These are phyloP conservation scores for Euplexia lucipara DNA, from an alignment of 2,888 invertebrate species.

Conservation along the genomic window DNA sequence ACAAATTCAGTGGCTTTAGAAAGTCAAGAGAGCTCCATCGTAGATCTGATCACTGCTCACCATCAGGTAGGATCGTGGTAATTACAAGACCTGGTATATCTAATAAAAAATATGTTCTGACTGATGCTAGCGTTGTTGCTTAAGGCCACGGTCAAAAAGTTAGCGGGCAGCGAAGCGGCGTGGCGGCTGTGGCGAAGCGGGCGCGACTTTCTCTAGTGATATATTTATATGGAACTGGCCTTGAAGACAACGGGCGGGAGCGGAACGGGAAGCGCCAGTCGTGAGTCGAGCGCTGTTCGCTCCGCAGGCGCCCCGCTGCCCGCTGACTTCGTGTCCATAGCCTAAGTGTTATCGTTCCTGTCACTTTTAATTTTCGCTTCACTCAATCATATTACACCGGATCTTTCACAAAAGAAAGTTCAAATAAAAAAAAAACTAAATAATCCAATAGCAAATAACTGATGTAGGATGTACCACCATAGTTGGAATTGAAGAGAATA, in stretches of 20 bases:
- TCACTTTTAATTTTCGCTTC: constrained; percentile 36
- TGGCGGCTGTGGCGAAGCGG: too few relatives aligned
- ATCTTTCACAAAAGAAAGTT: constrained; percentile 46
- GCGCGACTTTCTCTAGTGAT: too few relatives aligned
- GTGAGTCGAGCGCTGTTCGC: too few relatives aligned
- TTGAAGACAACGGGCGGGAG: too few relatives aligned
- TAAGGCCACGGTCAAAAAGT: too few relatives aligned
- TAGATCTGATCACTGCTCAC: background rate
- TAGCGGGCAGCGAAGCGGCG: too few relatives aligned
- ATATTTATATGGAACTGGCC: too few relatives aligned
- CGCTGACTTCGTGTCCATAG: too few relatives aligned
- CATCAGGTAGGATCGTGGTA: background rate
- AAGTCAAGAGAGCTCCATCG: background rate
- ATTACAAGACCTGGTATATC: background rate
- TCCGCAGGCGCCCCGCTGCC: too few relatives aligned
- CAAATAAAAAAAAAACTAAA: constrained; percentile 17
- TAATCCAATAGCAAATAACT: constrained; percentile 1
- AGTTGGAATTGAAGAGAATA: constrained; percentile 13
- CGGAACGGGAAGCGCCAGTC: too few relatives aligned
- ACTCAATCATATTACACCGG: constrained; percentile 27
- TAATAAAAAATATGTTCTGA: constrained; percentile 9
- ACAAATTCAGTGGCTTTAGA: background rate
- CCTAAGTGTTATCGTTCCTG: constrained; percentile 3
- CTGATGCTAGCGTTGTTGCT: background rate
- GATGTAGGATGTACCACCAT: constrained; percentile 20